Base-by-base conservation (phyloP, 2,113 vertebrate genomes). In the Microcebus jonahi region DNA sequence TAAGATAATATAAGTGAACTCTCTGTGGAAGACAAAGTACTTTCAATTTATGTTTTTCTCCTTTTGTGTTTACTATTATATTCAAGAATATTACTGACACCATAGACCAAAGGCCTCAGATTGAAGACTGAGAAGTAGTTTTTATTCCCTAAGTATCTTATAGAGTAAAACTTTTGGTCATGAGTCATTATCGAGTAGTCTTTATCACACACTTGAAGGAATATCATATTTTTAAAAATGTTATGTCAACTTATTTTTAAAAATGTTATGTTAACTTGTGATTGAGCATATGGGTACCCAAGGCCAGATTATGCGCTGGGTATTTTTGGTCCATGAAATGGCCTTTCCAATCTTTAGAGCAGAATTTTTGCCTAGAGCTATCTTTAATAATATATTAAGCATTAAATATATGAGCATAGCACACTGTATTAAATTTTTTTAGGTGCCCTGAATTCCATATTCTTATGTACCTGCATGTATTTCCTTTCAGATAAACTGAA, bases 361-460 rank as follows among this genome's bases (percentile, higher is more conserved):
- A 79, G 48, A 94, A 75, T 27, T 86, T 91, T 91, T 94, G 45
- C 96, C 94, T 93, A 3, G 17, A 82, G 91, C 76, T 97, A 2
- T 93, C 48, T 93, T 96, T 96, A 97, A 95, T 97, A 93, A 94
- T 94, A 92, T 25, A 97, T 91, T 68, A 95, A 94, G n/a, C 14
- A 73, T 79, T 83, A 94, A 94, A 68, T 91, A 36, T 71, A 75
- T 48, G 34, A 75, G 6, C 17, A 70, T 0, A 89, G 42, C 23
- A 88, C 18, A 94, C 27, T 23, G 68, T 50, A 86, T 82, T 82
- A 36, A 3, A 34, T 21, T 70, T 59, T 91, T 91, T 93, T 71
- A 92, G 65, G 39, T 90, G 31, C 17, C 20, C 39, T 29, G 63
- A 94, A 91, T 96, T 97, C 21, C 36, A 57, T 36, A 79, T 85